Evolutionary conservation across 2,797 vertebrate species (phyloP).

Genomic region (Dallia pectoralis): DNA sequence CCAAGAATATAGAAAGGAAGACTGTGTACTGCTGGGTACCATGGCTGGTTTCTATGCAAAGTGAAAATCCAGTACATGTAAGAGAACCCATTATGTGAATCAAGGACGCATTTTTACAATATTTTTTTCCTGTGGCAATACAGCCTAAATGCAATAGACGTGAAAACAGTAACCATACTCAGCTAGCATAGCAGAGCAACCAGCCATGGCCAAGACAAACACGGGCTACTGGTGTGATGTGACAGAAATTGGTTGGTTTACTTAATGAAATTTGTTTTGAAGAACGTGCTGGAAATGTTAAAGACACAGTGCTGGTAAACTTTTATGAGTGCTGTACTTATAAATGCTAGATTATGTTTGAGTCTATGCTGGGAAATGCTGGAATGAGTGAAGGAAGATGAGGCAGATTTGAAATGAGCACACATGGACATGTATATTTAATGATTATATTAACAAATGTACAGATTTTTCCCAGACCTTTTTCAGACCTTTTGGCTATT

Average conservation of each 20-base stretch:
- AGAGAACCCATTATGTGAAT: not conserved
- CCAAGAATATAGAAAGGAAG: not conserved
- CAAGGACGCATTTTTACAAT: not conserved
- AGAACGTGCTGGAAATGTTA: not conserved
- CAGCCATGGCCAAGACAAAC: slow-evolving; percentile 2
- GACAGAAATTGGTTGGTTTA: not conserved
- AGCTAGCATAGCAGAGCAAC: not conserved
- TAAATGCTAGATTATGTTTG: not conserved
- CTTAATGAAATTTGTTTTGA: not conserved
- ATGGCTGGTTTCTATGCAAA: not conserved
- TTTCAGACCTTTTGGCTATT: slow-evolving; percentile 19
- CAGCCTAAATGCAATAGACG: not conserved
- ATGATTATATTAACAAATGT: not conserved
- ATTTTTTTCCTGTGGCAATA: not conserved
- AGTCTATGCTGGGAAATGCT: not conserved
- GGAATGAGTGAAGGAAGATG: not conserved
- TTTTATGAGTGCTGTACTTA: slow-evolving; percentile 4
- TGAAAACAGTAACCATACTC: slow-evolving; percentile 9
- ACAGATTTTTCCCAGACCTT: slow-evolving; percentile 4
- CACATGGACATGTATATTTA: slow-evolving; percentile 5
- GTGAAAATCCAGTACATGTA: not conserved
- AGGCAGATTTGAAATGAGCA: not conserved
- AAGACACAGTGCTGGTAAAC: slow-evolving; percentile 1
- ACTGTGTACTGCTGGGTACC: not conserved
- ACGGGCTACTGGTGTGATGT: not conserved